phyloP scores from a whole-genome alignment of 2,113 vertebrate species.

The Anser brachyrhynchus region DNA sequence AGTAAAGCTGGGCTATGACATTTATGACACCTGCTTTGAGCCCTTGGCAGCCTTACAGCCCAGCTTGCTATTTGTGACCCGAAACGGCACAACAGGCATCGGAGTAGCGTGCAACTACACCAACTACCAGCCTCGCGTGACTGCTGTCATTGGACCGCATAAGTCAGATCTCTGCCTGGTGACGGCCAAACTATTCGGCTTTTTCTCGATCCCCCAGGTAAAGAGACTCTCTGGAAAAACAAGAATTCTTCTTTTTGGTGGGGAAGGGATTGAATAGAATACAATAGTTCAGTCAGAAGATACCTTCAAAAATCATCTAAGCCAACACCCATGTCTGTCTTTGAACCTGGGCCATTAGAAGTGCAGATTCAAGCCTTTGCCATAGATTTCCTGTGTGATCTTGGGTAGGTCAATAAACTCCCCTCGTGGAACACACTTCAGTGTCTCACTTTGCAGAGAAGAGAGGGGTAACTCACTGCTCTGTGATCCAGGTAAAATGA shows the following conservation, averaged over 20 bases:
- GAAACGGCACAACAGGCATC: neutral
- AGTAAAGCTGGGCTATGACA: slow-evolving; percentile 81
- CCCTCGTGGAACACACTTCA: neutral
- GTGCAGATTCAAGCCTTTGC: neutral
- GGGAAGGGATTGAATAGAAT: neutral
- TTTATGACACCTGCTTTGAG: slow-evolving; percentile 79
- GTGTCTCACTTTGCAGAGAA: neutral
- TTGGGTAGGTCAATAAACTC: neutral
- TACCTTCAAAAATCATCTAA: neutral
- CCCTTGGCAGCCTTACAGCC: slow-evolving; percentile 76
- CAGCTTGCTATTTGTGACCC: slow-evolving; percentile 80
- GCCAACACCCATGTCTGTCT: accelerated
- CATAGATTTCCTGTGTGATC: too few relatives aligned
- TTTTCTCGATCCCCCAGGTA: slow-evolving; percentile 90
- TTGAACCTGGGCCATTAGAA: neutral
- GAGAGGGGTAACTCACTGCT: neutral
- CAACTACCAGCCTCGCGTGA: slow-evolving; percentile 78
- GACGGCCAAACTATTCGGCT: slow-evolving; percentile 83
- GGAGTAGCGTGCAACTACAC: slow-evolving; percentile 81
- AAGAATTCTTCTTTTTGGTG: neutral
- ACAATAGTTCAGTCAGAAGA: neutral
- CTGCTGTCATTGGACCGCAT: slow-evolving; percentile 84
- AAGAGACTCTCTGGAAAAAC: neutral
- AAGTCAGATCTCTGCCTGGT: slow-evolving; percentile 78
- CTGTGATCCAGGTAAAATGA: neutral